These are phyloP conservation scores for Sinonovacula constricta DNA, from an alignment of 1,140 invertebrate species.

Conservation along the genomic window DNA sequence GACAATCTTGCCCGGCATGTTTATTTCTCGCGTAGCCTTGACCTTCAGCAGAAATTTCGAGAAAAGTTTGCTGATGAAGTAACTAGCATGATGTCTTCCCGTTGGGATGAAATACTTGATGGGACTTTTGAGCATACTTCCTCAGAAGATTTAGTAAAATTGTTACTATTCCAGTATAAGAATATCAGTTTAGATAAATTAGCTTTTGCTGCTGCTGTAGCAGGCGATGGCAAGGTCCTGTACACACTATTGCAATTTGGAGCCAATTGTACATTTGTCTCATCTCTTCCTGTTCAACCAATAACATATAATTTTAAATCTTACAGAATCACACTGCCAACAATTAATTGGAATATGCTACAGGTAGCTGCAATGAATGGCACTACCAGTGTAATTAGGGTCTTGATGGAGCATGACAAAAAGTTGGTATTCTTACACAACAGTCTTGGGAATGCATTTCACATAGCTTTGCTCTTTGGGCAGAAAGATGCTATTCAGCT, in stretches of 20 bases:
- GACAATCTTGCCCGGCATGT: too few species aligned
- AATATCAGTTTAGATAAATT: not conserved
- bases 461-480: not conserved
- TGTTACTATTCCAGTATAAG: not conserved
- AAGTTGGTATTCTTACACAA: not conserved
- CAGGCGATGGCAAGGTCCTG: not conserved
- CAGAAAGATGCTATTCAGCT: not conserved
- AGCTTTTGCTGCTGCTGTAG: not conserved
- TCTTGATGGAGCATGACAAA: not conserved
- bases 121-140: not conserved
- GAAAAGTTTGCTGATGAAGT: too few species aligned
- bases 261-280: not conserved
- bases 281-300: not conserved
- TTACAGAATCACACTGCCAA: not conserved
- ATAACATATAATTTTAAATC: not conserved
- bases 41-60: too few species aligned
- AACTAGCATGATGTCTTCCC: too few species aligned
- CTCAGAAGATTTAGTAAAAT: not conserved
- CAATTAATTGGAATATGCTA: not conserved
- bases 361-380: not conserved
- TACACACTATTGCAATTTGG: not conserved
- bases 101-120: not conserved
- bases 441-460: not conserved
- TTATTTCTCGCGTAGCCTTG: too few species aligned
- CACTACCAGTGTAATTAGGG: not conserved